phyloP scores from a whole-genome alignment of 2,888 invertebrate genomes.

The Argyra leucocephala region DNA sequence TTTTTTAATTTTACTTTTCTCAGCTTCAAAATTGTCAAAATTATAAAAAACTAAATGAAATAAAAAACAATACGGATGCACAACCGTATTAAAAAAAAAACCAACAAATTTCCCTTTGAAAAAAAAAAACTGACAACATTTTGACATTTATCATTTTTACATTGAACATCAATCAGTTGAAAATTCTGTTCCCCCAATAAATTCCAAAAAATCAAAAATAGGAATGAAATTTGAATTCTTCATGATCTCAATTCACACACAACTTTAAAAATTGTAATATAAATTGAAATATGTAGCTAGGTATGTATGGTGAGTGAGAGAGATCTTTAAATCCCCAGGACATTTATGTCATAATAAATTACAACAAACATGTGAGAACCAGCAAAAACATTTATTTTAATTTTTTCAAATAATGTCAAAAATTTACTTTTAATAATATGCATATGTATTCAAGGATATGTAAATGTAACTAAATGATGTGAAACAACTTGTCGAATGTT shows the following conservation, averaged over 20 bases:
- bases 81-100: background rate
- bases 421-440: background rate
- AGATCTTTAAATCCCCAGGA: background rate
- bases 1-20: too few relatives aligned
- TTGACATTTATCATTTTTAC: slow-evolving; percentile 6
- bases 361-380: background rate
- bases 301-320: too few relatives aligned
- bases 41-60: background rate
- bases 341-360: slow-evolving; percentile 1
- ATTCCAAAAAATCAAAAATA: too few relatives aligned
- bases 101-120: background rate
- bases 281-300: too few relatives aligned
- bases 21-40: background rate
- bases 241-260: background rate
- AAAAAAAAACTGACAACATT: background rate
- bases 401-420: background rate
- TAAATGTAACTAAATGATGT: slow-evolving; percentile 3
- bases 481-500: slow-evolving; percentile 2
- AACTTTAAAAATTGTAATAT: background rate
- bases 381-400: background rate
- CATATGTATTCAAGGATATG: background rate
- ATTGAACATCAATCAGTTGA: background rate
- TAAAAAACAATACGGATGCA: background rate
- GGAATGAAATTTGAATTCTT: too few relatives aligned
- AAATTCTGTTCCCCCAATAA: background rate